Conservation (phyloP, 2,888 invertebrate genomes). For the Synergus umbraculus region DNA sequence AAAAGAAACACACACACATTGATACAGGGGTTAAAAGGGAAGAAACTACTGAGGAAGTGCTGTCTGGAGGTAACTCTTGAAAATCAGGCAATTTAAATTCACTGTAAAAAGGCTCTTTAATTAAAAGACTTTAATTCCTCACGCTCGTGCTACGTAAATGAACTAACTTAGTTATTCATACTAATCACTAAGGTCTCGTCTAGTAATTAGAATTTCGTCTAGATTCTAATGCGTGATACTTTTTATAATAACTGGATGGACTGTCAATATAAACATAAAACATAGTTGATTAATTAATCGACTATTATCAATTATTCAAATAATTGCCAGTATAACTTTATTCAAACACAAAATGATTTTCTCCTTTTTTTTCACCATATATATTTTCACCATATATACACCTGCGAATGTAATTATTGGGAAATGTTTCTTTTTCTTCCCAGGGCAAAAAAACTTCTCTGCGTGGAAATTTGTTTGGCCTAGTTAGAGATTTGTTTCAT, state of each 20-base stretch:
- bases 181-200: constrained; percentile 67
- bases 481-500: background rate
- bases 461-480: background rate
- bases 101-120: constrained; percentile 72
- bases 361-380: background rate
- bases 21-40: constrained; percentile 41
- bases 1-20: constrained; percentile 15
- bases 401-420: background rate
- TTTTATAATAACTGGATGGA: background rate
- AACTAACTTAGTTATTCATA: constrained; percentile 69
- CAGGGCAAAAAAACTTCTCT: background rate
- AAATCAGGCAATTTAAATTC: constrained; percentile 75
- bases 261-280: constrained; percentile 19
- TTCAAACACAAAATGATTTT: background rate
- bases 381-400: background rate
- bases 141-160: constrained; percentile 52
- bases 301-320: no score
- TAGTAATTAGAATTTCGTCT: constrained; percentile 55
- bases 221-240: constrained; percentile 42
- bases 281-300: background rate
- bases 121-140: constrained; percentile 73
- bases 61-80: constrained; percentile 52
- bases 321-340: background rate
- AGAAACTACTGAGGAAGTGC: constrained; percentile 38
- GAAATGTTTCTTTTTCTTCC: background rate